A percentile compares a stretch with the other conserved stretches of the same genome.
phyloP scores from a whole-genome alignment of 2,797 vertebrate genomes.

The Odontamblyopus rebecca region DNA sequence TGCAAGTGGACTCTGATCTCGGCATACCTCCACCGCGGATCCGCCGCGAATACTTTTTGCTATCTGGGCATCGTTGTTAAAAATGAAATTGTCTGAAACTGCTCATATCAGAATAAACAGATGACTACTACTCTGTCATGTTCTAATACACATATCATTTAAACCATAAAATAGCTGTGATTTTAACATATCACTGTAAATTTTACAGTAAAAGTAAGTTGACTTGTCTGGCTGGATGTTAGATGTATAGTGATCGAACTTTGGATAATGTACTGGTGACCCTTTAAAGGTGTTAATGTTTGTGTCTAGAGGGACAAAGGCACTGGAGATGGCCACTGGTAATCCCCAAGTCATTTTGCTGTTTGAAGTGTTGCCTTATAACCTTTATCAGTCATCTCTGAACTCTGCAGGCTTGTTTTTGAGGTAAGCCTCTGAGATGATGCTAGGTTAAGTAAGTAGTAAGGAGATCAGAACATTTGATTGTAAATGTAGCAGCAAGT shows the following conservation, averaged over 20 bases:
- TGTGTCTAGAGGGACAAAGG: constrained; percentile 43
- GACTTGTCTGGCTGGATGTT: constrained; percentile 51
- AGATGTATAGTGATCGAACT: constrained; percentile 50
- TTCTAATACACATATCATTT: constrained; percentile 59
- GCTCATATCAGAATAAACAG: too few relatives aligned
- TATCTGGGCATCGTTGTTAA: too few relatives aligned
- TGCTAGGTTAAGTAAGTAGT: too few relatives aligned
- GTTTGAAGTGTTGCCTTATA: constrained; percentile 42
- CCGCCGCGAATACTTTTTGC: too few relatives aligned
- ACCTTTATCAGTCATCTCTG: neutral
- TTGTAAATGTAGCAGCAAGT: neutral
- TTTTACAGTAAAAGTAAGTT: constrained; percentile 30
- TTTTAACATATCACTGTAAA: constrained; percentile 55
- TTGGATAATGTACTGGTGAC: constrained; percentile 25
- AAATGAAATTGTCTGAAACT: too few relatives aligned
- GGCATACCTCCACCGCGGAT: too few relatives aligned
- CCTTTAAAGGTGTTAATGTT: constrained; percentile 63
- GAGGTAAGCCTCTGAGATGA: neutral
- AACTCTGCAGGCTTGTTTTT: neutral
- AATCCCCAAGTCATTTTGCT: constrained; percentile 27
- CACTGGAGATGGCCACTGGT: constrained; percentile 35
- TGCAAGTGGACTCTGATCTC: too few relatives aligned
- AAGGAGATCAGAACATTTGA: neutral
- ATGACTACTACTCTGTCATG: neutral
- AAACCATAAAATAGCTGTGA: constrained; percentile 35